Base-by-base conservation (phyloP, 1,140 invertebrate species). In the Zaprionus davidi region DNA sequence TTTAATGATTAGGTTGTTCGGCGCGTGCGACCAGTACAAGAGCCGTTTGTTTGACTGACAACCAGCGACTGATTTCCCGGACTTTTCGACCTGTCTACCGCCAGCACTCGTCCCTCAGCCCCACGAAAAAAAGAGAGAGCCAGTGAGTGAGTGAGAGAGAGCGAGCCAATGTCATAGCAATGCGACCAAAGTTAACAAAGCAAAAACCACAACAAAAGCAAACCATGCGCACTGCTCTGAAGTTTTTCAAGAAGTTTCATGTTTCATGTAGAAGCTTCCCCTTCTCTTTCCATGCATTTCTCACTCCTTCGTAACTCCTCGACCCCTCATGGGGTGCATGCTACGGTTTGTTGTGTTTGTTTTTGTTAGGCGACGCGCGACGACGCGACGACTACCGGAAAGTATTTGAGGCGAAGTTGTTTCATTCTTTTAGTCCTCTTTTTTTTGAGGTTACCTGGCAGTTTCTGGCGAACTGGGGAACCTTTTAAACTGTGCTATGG, bases 171-270 rank as follows among this genome's bases (percentile, higher is more conserved):
- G 85, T 90, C 85, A 90, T 90, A 90, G 85, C 85, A 90, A 90
- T 90, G 71, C 85, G 85, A 82, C 78, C 73, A 81, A 79, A 90
- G 85, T 85, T 90, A 79, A 81, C 81, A 90, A 82, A 81, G 82
- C 71, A 75, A 82, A 90, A 90, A 90, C 85, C 85, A 90, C 85
- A 90, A 90, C 85, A 90, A 90, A 90, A 76, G 76, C 71, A 88
- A 86, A 83, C 82, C 83, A 87, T 87, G 83, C 83, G 83, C 83
- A 87, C 66, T 85, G 78, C 76, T 79, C 71, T 62, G 53, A 77
- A 86, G 71, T 79, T 83, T 82, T 70, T 72, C 78, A 88, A 87
- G 84, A 88, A 84, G 78, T 87, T 87, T 81, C 75, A 64, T 66
- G 73, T 67, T 68, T 41, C 51, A 62, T 57, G 64, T 58, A 58